These are phyloP conservation scores for Neodiprion pinetum DNA, from an alignment of 1,140 invertebrate genomes.

Conservation along the genomic window DNA sequence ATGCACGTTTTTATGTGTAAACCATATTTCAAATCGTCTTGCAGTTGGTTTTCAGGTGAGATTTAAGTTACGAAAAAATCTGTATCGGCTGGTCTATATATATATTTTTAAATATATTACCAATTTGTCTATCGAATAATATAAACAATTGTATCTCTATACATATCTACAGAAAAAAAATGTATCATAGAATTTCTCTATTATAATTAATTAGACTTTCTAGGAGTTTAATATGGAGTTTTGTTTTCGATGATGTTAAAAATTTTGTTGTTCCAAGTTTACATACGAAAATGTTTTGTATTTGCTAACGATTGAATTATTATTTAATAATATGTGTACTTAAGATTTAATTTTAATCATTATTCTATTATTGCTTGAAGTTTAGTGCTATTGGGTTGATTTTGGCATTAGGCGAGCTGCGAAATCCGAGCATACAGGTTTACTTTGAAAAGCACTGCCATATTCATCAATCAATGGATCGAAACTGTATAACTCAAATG, in stretches of 20 bases:
- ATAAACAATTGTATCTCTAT: conserved; percentile 52
- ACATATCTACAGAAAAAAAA: conserved; percentile 60
- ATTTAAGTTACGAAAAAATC: neutral
- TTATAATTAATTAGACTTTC: conserved; percentile 60
- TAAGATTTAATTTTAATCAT: conserved; percentile 30
- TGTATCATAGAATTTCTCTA: conserved; percentile 56
- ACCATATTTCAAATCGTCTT: too few relatives aligned
- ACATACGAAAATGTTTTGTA: conserved; percentile 32
- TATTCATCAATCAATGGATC: neutral
- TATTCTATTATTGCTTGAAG: conserved; percentile 57
- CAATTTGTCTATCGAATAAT: conserved; percentile 53
- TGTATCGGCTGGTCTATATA: too few relatives aligned
- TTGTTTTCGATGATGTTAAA: conserved; percentile 48
- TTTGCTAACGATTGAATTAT: conserved; percentile 3
- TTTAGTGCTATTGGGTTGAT: conserved; percentile 51
- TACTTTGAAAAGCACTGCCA: neutral
- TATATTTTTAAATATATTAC: conserved; percentile 54
- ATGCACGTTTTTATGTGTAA: too few relatives aligned
- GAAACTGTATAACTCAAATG: neutral
- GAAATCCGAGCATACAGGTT: neutral
- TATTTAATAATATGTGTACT: conserved; percentile 24
- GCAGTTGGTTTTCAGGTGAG: too few relatives aligned
- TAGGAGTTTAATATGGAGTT: conserved; percentile 57
- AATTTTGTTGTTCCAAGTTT: conserved; percentile 40
- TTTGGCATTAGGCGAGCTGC: conserved; percentile 57